Percentiles rank a stretch among this genome's conserved stretches.
Conservation (phyloP, 2,797 vertebrate genomes). For the Lagorchestes hirsutus region DNA sequence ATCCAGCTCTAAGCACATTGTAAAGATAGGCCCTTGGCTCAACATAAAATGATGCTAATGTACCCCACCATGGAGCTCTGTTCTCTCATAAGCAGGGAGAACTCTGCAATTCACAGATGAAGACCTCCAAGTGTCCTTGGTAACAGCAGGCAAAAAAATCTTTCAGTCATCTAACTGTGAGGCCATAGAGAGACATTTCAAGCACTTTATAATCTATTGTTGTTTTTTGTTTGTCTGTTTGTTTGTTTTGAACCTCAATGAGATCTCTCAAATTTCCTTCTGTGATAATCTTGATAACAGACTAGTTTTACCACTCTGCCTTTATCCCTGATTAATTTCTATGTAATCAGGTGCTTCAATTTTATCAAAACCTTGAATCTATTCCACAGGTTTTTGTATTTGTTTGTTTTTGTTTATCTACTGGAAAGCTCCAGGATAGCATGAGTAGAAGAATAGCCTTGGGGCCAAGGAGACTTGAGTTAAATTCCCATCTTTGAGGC, state of each 20-base stretch:
- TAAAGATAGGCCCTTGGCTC: background rate
- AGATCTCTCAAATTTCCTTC: background rate
- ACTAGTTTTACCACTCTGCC: background rate
- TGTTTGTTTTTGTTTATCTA: background rate
- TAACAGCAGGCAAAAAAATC: background rate
- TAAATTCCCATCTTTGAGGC: background rate
- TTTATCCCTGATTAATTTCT: background rate
- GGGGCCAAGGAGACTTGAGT: background rate
- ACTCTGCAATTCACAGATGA: background rate
- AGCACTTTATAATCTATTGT: background rate
- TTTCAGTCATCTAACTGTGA: background rate
- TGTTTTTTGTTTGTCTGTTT: background rate
- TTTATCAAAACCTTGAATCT: background rate
- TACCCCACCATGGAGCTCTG: background rate
- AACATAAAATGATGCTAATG: background rate
- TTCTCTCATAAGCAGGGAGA: background rate
- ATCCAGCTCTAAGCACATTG: background rate
- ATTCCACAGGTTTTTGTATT: background rate
- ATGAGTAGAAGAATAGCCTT: background rate
- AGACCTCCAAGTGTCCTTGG: slow-evolving; percentile 11
- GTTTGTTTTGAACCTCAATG: background rate
- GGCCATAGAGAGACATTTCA: background rate
- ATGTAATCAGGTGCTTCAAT: background rate
- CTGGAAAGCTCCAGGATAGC: background rate
- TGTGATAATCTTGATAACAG: background rate